Conservation (phyloP, 1,140 invertebrate genomes). For the Drosophila sucinea region DNA sequence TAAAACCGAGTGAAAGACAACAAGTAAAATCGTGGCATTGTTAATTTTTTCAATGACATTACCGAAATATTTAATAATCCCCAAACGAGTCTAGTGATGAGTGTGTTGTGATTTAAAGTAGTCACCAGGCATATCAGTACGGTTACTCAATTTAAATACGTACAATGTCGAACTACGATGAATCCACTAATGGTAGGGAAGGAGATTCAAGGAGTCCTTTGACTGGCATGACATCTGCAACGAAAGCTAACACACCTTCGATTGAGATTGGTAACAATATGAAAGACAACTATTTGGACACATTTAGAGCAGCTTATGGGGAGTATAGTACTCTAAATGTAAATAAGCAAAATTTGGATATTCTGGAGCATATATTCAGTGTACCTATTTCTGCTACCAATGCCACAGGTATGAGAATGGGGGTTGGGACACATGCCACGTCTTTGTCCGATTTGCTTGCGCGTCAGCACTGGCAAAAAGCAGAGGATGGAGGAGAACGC, state of each 20-base stretch:
- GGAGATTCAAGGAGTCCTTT: not conserved
- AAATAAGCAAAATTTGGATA: conserved; percentile 19
- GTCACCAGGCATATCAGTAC: not conserved
- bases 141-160: not conserved
- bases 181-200: not conserved
- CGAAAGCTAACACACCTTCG: not conserved
- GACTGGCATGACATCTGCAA: not conserved
- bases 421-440: not conserved
- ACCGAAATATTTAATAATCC: too few species aligned
- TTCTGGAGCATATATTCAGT: conserved; percentile 47
- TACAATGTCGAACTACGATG: conserved; percentile 18
- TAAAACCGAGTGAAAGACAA: not conserved
- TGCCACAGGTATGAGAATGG: conserved; percentile 2
- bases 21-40: not conserved
- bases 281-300: conserved; percentile 19
- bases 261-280: conserved; percentile 2
- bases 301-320: conserved; percentile 12
- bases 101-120: not conserved
- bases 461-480: conserved; percentile 40
- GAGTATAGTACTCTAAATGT: conserved; percentile 15
- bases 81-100: not conserved
- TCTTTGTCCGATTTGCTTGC: conserved; percentile 46
- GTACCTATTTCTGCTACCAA: conserved; percentile 12
- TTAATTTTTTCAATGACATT: too few species aligned
- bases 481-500: not conserved